Base-by-base conservation (phyloP, 2,888 invertebrate genomes). In the Creontiades dilutus region DNA sequence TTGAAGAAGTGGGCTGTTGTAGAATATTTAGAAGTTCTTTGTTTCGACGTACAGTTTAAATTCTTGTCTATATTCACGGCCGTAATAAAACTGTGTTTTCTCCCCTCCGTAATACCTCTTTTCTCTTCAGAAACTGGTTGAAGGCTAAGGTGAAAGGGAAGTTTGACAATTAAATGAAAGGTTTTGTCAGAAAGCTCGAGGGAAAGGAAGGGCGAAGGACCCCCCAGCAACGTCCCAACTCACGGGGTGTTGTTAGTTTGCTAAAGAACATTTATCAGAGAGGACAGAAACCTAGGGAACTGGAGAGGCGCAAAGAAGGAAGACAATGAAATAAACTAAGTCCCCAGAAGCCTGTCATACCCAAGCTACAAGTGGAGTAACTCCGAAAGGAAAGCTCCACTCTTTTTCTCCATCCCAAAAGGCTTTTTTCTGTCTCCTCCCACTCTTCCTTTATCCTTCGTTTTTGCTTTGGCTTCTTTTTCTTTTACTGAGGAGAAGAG, bases 91-190 rank as follows among this genome's bases (percentile, higher is more conserved):
- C 52, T 52, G 13, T 52, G 13, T 52, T 52, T 14, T 16, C 13
- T 52, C 16, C 19, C 19, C n/a, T 61, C 61, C 61, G n/a, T 9
- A 19, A 61, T 61, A 16, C 61, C 19, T 68, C 27, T 27, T 68
- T 19, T 23, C 68, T 13, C 23, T 23, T 11, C 19, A 9, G 68
- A 23, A 68, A 68, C 68, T 68, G 13, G 23, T 5, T 12, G 23
- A 68, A 13, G 68, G 12, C 9, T 19, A 68, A 23, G 82, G 82
- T 52, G 82, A 52, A 82, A 82, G 86, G 9, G 86, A 86, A 86
- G 86, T 86, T 86, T 86, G 86, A 86, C 86, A 86, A 86, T 86
- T 86, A 86, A 86, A 86, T 86, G 86, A 86, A 75, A 86, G 86
- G 75, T 86, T 86, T 75, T 75, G 75, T 75, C 86, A 86, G 68